These are phyloP conservation scores for Dynastes grantii DNA, from an alignment of 2,888 invertebrate species.

Conservation along the genomic window DNA sequence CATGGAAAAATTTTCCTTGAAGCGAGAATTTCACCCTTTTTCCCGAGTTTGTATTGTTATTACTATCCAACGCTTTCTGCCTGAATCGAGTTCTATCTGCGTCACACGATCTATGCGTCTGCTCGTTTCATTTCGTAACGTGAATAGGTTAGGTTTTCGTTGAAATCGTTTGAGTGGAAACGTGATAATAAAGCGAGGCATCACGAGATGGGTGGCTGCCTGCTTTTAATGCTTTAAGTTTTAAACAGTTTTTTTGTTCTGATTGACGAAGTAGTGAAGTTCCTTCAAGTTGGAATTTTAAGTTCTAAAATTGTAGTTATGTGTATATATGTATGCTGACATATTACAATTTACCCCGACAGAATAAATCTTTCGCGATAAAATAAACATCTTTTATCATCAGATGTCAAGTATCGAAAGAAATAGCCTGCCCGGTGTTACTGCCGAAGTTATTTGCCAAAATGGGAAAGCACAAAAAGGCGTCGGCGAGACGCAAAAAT, in stretches of 20 bases:
- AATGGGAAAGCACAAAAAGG: neutral
- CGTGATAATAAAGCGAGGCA: conserved; percentile 20
- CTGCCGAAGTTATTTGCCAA: too few relatives aligned
- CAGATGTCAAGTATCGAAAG: too few relatives aligned
- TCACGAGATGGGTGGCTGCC: neutral
- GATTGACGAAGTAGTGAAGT: neutral
- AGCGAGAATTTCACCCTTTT: neutral
- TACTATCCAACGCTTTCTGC: neutral
- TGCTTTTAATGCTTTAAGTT: neutral
- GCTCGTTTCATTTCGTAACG: conserved; percentile 16
- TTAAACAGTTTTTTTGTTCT: neutral
- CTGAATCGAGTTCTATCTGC: neutral
- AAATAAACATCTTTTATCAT: too few relatives aligned
- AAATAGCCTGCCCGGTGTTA: too few relatives aligned
- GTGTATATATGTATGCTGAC: too few relatives aligned
- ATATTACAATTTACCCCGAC: too few relatives aligned
- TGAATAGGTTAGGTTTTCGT: conserved; percentile 26
- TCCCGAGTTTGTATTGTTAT: neutral
- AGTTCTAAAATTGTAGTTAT: too few relatives aligned
- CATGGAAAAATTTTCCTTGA: neutral
- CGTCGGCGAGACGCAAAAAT: conserved; percentile 15
- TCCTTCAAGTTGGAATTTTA: neutral
- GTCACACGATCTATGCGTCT: conserved; percentile 25
- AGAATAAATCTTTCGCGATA: too few relatives aligned
- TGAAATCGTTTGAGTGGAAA: conserved; percentile 28